Percentiles rank a stretch among this genome's conserved stretches.
Conservation (phyloP, 2,797 vertebrate genomes). For the Coregonus ussuriensis region DNA sequence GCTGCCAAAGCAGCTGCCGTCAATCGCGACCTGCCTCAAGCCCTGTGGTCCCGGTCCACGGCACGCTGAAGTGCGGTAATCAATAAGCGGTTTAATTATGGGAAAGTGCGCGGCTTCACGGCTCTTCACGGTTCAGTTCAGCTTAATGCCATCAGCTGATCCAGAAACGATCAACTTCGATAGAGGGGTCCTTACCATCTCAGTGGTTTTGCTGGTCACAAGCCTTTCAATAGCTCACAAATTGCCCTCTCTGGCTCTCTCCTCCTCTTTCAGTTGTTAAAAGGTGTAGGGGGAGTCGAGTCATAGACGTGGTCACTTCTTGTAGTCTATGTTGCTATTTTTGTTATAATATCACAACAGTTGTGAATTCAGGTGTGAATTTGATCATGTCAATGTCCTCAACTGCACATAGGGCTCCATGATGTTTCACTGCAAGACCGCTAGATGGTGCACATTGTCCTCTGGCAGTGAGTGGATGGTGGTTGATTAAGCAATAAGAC, state of each 20-base stretch:
- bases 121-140: slow-evolving; percentile 71
- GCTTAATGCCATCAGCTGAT: slow-evolving; percentile 69
- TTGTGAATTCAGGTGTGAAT: no score
- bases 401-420: neutral
- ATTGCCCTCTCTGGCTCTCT: slow-evolving; percentile 47
- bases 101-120: slow-evolving; percentile 40
- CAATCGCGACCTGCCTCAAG: slow-evolving; percentile 38
- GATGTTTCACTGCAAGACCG: slow-evolving; percentile 27
- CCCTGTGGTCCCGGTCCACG: slow-evolving; percentile 58
- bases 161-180: slow-evolving; percentile 72
- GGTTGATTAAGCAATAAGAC: no score
- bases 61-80: slow-evolving; percentile 65
- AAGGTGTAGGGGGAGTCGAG: slow-evolving; percentile 49
- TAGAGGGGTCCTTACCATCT: slow-evolving; percentile 26
- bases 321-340: slow-evolving; percentile 17
- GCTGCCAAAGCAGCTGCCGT: slow-evolving; percentile 9
- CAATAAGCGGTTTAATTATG: slow-evolving; percentile 78
- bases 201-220: neutral
- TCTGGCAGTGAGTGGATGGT: neutral
- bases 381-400: neutral
- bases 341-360: neutral
- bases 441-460: slow-evolving; percentile 64
- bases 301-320: slow-evolving; percentile 2
- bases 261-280: slow-evolving; percentile 43
- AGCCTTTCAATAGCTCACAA: slow-evolving; percentile 62